Evolutionary conservation across 2,888 invertebrate species (phyloP), one percentile per base, ranked within the genome.

Genomic region (Noctua janthe): DNA sequence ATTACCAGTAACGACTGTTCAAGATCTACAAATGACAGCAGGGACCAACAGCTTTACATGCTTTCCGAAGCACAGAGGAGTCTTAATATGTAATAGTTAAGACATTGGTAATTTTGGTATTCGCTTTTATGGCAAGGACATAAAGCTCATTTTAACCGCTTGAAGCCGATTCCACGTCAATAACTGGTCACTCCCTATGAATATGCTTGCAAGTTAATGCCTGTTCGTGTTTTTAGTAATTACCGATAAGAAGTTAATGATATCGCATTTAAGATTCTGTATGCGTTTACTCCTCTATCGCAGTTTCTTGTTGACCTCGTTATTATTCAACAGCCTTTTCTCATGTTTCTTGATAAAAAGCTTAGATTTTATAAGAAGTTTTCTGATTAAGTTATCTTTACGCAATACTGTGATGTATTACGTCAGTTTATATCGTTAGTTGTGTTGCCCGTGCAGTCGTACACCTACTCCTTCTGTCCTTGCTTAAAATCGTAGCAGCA

Each of bases 311-410:
- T 29, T 76, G 78, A 81, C 86, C 88, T 88, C 82, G 71, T 70
- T 87, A 66, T 70, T 87, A 87, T 84, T 84, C 47, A 87, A 84
- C 43, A 67, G 72, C 72, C 80, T 87, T 84, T 85, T 87, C 84
- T 79, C 39, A 66, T 79, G 20, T 74, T 73, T 79, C 66, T 75
- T 79, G 84, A 85, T 87, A 84, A 87, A 87, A 76, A 69, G 59
- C 66, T 79, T 78, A 67, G 70, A 62, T 84, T 71, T 73, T 56
- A 76, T 64, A 23, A 64, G 77, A 29, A 83, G 43, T 59, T 71
- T 78, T 71, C 59, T 71, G 73, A 74, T 67, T 82, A 49, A 64
- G 70, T 56, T 76, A 47, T 69, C 47, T 76, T 69, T 54, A 78
- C 56, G 87, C 43, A 87, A 87, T 47, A 51, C 43, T 69, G 49